phyloP scores from a whole-genome alignment of 1,140 invertebrate genomes.

The Trachymyrmex septentrionalis region DNA sequence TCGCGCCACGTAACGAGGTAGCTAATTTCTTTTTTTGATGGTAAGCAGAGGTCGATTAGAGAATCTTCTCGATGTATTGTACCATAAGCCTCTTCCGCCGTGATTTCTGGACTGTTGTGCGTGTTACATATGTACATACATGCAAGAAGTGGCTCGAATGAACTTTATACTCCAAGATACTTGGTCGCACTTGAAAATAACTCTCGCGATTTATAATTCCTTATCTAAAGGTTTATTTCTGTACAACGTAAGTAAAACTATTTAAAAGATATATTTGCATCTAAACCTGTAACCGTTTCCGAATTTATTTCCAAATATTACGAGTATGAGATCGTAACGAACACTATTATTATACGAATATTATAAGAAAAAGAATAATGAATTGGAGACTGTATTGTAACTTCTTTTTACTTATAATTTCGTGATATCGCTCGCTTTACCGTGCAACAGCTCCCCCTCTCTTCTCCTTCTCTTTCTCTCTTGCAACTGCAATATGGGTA shows the following conservation, averaged over 20 bases:
- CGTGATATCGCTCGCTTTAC: neutral
- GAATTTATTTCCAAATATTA: neutral
- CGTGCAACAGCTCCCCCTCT: neutral
- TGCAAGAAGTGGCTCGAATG: neutral
- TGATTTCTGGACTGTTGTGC: neutral
- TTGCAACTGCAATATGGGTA: neutral
- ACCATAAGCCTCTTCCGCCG: neutral
- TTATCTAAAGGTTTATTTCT: slow-evolving; percentile 8
- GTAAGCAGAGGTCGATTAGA: neutral
- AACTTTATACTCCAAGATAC: slow-evolving; percentile 27
- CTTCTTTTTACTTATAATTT: neutral
- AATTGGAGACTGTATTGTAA: neutral
- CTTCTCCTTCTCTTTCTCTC: neutral
- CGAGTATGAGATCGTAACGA: neutral
- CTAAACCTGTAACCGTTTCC: neutral
- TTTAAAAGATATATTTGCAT: neutral
- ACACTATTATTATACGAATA: neutral
- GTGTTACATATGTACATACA: neutral
- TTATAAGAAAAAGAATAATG: neutral
- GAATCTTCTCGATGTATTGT: neutral
- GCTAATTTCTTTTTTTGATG: slow-evolving; percentile 18
- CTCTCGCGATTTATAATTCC: neutral
- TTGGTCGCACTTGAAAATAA: neutral
- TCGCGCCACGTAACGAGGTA: neutral
- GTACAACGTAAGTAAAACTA: neutral